Evolutionary conservation across 2,113 vertebrate genomes (phyloP).

Genomic region (Protobothrops flavoviridis): DNA sequence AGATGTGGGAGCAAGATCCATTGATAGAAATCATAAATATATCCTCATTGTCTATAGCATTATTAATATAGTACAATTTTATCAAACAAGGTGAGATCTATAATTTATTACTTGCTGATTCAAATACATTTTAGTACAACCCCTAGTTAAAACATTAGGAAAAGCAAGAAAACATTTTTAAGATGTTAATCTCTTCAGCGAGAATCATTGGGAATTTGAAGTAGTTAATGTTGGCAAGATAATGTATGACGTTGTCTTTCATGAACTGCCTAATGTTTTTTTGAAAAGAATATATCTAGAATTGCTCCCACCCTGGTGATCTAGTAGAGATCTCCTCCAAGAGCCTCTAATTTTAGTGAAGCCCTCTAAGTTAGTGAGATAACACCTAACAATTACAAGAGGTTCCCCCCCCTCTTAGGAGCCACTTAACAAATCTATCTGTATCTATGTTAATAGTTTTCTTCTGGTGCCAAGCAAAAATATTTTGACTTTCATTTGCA

Average conservation of each 20-base stretch:
- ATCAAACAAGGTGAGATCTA: slow-evolving; percentile 54
- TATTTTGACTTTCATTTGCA: not conserved
- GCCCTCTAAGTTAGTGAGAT: not conserved
- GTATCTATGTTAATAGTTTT: not conserved
- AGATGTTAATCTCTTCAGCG: not conserved
- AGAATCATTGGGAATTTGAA: not conserved
- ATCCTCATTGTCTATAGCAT: slow-evolving; percentile 50
- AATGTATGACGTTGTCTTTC: not conserved
- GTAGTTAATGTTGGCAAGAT: not conserved
- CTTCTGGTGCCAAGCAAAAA: not conserved
- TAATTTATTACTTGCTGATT: slow-evolving; percentile 52
- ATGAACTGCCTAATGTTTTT: not conserved
- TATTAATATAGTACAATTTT: slow-evolving; percentile 57
- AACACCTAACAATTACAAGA: not conserved
- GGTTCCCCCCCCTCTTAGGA: not conserved
- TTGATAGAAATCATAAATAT: slow-evolving; percentile 70
- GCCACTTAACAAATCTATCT: not conserved
- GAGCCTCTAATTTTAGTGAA: not conserved
- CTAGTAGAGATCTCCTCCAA: not conserved
- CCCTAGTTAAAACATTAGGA: not conserved
- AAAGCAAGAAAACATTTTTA: not conserved
- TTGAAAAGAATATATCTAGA: not conserved
- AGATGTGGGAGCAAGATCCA: slow-evolving; percentile 65
- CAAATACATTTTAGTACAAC: slow-evolving; percentile 53
- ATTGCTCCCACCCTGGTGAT: not conserved